These are phyloP conservation scores for Alauda arvensis DNA, from an alignment of 2,797 vertebrate species.

Conservation along the genomic window DNA sequence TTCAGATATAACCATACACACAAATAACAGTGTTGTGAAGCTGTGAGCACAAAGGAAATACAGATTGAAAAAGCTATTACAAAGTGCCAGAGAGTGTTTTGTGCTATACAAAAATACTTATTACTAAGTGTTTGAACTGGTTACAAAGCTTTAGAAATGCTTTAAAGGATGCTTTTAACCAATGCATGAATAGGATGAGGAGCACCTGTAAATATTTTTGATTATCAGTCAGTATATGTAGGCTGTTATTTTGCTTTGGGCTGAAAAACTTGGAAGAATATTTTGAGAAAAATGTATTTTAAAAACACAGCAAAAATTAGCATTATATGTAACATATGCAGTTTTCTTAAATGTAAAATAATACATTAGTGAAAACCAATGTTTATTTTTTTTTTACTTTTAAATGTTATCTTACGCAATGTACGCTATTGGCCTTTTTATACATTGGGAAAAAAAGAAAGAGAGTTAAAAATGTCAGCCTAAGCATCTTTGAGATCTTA, in stretches of 20 bases:
- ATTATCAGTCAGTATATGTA: background rate
- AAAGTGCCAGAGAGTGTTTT: background rate
- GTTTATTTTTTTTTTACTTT: background rate
- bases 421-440: background rate
- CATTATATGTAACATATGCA: background rate
- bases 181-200: background rate
- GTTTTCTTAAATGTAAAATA: background rate
- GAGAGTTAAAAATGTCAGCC: background rate
- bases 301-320: background rate
- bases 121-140: background rate
- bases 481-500: background rate
- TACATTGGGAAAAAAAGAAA: background rate
- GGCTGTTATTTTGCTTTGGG: background rate
- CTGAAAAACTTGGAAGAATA: background rate
- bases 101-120: background rate
- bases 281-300: background rate
- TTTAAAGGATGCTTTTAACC: background rate
- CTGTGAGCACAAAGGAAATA: slow-evolving; percentile 8
- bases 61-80: background rate
- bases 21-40: background rate
- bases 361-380: background rate
- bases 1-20: background rate
- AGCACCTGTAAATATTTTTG: background rate
- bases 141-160: background rate
- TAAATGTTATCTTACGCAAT: background rate